Evolutionary conservation across 2,888 invertebrate species (phyloP).

Genomic region (Trissolcus japonicus): DNA sequence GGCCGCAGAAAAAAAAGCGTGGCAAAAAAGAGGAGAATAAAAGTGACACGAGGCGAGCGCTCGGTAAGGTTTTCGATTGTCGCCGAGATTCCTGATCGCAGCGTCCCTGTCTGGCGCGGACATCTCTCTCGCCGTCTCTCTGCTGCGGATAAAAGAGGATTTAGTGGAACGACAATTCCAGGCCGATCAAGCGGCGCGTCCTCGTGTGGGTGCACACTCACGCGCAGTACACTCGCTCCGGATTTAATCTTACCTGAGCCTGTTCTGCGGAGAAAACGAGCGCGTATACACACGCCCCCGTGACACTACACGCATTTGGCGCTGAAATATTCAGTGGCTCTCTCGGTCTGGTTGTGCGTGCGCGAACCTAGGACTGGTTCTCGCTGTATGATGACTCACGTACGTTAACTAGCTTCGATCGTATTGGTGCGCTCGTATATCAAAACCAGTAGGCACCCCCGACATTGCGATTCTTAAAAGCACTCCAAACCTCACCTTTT

Average conservation of each 20-base stretch:
- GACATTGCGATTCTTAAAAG: slow-evolving; percentile 67
- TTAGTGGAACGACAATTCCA: slow-evolving; percentile 60
- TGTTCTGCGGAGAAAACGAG: slow-evolving; percentile 53
- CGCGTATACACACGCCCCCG: slow-evolving; percentile 60
- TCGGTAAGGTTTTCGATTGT: slow-evolving; percentile 52
- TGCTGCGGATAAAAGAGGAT: slow-evolving; percentile 57
- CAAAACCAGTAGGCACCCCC: slow-evolving; percentile 76
- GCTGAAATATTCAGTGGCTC: slow-evolving; percentile 69
- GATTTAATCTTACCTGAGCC: slow-evolving; percentile 63
- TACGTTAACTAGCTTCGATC: slow-evolving; percentile 66
- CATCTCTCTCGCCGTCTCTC: slow-evolving; percentile 28
- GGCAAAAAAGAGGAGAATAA: slow-evolving; percentile 29
- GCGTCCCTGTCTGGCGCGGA: slow-evolving; percentile 44
- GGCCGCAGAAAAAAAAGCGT: slow-evolving; percentile 18
- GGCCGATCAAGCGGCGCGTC: slow-evolving; percentile 48
- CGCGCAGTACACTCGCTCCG: slow-evolving; percentile 58
- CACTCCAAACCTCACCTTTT: slow-evolving; percentile 36
- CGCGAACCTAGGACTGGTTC: slow-evolving; percentile 69
- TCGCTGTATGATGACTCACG: slow-evolving; percentile 73
- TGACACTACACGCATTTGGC: slow-evolving; percentile 60
- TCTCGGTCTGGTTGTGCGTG: slow-evolving; percentile 41
- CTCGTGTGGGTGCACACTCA: slow-evolving; percentile 41
- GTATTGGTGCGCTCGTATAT: slow-evolving; percentile 74
- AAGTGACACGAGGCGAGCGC: slow-evolving; percentile 34
- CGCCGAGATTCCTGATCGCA: slow-evolving; percentile 60